Evolutionary conservation across 92 coral and sea anemone genomes (phyloP).

Genomic region (Bergia puertoricense): DNA sequence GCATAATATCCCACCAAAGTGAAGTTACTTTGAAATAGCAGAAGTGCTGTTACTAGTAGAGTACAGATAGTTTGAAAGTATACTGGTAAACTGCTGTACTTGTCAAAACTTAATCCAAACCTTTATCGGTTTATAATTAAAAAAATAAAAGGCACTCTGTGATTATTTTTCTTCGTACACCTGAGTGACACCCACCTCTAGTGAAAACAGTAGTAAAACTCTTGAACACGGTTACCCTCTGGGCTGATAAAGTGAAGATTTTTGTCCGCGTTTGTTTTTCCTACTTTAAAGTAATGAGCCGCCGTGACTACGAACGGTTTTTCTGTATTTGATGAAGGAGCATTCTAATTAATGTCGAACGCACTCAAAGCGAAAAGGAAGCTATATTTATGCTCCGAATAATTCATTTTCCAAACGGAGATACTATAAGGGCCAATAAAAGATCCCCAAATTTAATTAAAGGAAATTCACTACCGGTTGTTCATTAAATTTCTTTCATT

Average conservation of each 20-base stretch:
- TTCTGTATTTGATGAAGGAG: neutral
- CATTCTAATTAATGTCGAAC: neutral
- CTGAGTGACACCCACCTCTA: neutral
- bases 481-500: neutral
- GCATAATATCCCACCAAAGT: no score
- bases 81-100: neutral
- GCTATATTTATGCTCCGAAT: neutral
- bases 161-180: neutral
- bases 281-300: neutral
- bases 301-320: neutral
- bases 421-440: neutral
- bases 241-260: neutral
- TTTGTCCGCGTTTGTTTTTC: neutral
- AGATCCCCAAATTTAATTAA: neutral
- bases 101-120: neutral
- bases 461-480: neutral
- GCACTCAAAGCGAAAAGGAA: neutral
- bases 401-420: neutral
- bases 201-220: neutral
- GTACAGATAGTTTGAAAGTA: no score
- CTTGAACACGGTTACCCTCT: neutral
- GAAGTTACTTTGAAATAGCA: no score
- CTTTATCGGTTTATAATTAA: neutral
- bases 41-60: no score
- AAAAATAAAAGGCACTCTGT: no score